Base-by-base conservation (phyloP, 2,888 invertebrate species). In the Drosophila monieri region DNA sequence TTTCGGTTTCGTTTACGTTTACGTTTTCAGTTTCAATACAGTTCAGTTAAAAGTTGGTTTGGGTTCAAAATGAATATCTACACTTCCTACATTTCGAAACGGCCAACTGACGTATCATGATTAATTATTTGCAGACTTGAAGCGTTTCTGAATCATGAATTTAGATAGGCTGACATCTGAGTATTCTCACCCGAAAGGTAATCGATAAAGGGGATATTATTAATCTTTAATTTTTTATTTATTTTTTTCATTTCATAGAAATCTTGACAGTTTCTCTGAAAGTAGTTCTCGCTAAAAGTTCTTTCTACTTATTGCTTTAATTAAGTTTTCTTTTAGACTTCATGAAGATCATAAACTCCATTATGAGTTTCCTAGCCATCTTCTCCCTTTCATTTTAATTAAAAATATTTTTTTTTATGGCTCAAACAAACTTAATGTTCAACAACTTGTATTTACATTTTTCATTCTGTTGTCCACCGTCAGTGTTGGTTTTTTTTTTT, bases 111-210 rank as follows among this genome's bases (percentile, higher is more conserved):
- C 55, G 43, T 64, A 46, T 49, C 51, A 58, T 67, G 62, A 79
- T 80, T 76, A 80, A 80, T 80, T 85, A 80, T 78, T 78, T 54
- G 73, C 62, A 44, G 67, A 66, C 65, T 61, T 54, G 43, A 76
- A 76, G 62, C 56, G 71, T 37, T 57, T 53, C 54, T 59, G 51
- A 66, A 65, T 77, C 53, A 56, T 51, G 43, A 27, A 64, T 60
- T 67, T 67, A 49, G 66, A 58, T 73, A 58, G 61, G 39, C 52
- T 62, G 69, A 64, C 61, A 70, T 59, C 53, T 59, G 43, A 30
- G 68, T 52, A 37, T 60, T 14, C 59, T 44, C 37, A n/a, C 14
- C 21, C 10, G 10, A 41, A 41, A 41, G 39, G 18, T 41, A 18
- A 41, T 41, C 39, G 18, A 41, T 41, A 18, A 18, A 8, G 39